Evolutionary conservation across 2,888 invertebrate species (phyloP).

Genomic region (Pseudeuparius sepicola): DNA sequence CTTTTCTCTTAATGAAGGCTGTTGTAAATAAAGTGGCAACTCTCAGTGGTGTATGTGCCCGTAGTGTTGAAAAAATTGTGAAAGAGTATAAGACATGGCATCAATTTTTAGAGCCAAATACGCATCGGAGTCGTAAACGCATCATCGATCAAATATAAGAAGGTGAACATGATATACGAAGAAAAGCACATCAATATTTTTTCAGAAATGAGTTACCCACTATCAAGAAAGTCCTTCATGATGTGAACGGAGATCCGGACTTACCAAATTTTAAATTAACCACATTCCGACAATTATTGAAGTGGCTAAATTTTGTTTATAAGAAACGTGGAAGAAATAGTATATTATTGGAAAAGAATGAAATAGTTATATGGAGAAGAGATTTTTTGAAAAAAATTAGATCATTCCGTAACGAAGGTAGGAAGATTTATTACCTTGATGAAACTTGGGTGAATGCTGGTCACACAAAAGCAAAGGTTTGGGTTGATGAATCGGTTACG

Average conservation of each 20-base stretch:
- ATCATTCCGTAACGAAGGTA: too few species aligned
- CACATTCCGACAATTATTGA: constrained; percentile 2
- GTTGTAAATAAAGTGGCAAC: constrained; percentile 3
- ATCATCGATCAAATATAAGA: too few species aligned
- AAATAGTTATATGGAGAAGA: too few species aligned
- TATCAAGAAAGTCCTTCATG: constrained; percentile 7
- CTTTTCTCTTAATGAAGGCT: neutral
- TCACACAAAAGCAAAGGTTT: too few species aligned
- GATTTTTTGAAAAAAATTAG: too few species aligned
- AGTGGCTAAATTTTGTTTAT: neutral
- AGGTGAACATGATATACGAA: constrained; percentile 9
- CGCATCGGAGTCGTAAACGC: too few species aligned
- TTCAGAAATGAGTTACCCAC: constrained; percentile 14
- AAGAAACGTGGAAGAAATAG: constrained; percentile 5
- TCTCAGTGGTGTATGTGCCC: neutral
- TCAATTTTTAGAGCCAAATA: too few species aligned
- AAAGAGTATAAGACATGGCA: constrained; percentile 5
- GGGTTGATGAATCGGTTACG: too few species aligned
- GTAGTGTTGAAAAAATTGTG: neutral
- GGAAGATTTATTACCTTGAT: too few species aligned
- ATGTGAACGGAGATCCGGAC: constrained; percentile 5
- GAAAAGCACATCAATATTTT: constrained; percentile 12
- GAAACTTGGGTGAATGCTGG: too few species aligned
- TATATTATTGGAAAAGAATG: too few species aligned
- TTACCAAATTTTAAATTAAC: constrained; percentile 13